phyloP scores from a whole-genome alignment of 2,113 vertebrate species.

The Dicerorhinus sumatrensis region DNA sequence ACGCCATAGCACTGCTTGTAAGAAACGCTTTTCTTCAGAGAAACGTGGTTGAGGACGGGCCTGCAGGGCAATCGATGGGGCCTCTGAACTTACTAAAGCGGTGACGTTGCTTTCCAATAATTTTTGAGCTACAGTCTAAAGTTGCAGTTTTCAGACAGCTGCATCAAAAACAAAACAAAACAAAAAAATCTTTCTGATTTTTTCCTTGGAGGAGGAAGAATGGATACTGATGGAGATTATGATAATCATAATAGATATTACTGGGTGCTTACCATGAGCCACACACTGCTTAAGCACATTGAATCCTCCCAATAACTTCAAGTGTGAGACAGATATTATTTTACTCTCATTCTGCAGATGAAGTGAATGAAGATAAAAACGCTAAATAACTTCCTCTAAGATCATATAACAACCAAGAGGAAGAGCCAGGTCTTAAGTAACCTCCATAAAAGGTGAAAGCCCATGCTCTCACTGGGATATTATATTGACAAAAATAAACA shows the following conservation, averaged over 20 bases:
- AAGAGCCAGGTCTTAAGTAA: neutral
- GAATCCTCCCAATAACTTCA: neutral
- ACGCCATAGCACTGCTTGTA: fast-evolving
- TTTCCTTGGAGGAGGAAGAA: neutral
- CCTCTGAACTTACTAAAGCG: neutral
- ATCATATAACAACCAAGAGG: neutral
- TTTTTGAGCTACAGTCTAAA: neutral
- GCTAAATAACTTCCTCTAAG: neutral
- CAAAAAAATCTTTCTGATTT: neutral
- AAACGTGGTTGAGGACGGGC: fast-evolving
- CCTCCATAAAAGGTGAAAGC: neutral
- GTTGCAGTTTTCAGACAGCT: neutral
- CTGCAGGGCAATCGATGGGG: fast-evolving
- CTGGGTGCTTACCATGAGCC: neutral
- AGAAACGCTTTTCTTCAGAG: neutral
- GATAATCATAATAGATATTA: neutral
- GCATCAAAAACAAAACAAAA: neutral
- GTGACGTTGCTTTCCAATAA: neutral
- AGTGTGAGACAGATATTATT: neutral
- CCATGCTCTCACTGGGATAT: neutral
- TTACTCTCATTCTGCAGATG: neutral
- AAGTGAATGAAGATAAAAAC: slow-evolving; percentile 17
- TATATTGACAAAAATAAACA: neutral
- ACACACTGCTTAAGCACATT: neutral
- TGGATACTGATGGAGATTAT: neutral